Conservation (phyloP, 2,113 vertebrate genomes). For the Laticauda colubrina region DNA sequence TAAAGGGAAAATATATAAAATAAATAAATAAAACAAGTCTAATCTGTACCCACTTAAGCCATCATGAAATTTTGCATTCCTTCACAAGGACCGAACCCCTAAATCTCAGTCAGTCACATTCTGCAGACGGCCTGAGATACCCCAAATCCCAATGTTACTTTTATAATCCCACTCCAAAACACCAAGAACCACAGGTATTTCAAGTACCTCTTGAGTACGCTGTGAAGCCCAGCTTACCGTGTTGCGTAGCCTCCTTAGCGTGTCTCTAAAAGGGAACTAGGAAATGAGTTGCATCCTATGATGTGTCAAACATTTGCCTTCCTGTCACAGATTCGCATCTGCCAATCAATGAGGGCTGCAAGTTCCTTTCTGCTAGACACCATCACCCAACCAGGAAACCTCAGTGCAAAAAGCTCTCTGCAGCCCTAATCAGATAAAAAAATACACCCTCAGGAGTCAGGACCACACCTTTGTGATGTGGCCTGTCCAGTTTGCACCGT, state of each 20-base stretch:
- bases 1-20: no score
- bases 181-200: neutral
- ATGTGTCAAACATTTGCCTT: slow-evolving; percentile 4
- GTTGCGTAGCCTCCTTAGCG: neutral
- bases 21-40: neutral
- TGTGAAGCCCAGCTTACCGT: neutral
- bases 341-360: fast-evolving
- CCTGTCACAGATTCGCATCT: slow-evolving; percentile 12
- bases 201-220: neutral
- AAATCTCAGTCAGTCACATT: neutral
- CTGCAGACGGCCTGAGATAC: neutral
- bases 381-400: neutral
- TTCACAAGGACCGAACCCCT: neutral
- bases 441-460: neutral
- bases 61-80: neutral
- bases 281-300: neutral
- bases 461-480: neutral
- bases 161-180: neutral
- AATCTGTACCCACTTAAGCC: neutral
- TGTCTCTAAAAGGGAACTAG: slow-evolving; percentile 33
- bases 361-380: neutral
- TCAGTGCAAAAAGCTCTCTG: neutral
- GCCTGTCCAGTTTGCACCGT: neutral
- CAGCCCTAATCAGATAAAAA: neutral
- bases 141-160: neutral